These are phyloP conservation scores for Eupithecia centaureata DNA, from an alignment of 2,888 invertebrate species.

Conservation along the genomic window DNA sequence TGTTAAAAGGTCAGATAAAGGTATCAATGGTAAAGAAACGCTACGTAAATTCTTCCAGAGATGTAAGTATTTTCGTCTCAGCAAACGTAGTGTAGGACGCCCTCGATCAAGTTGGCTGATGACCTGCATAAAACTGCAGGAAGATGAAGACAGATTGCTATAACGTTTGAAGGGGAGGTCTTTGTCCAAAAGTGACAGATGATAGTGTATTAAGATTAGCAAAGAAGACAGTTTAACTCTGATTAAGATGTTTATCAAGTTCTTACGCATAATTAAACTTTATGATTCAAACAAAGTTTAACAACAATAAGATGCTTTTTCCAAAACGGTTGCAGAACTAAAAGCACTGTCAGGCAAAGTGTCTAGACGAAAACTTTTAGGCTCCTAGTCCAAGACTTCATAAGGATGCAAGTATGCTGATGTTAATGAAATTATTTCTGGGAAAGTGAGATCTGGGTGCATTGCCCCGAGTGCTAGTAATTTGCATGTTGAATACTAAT, in stretches of 20 bases:
- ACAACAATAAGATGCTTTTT: neutral
- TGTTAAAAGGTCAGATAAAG: too few relatives aligned
- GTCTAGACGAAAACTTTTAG: slow-evolving; percentile 50
- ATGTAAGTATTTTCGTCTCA: too few relatives aligned
- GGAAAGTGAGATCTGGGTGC: slow-evolving; percentile 79
- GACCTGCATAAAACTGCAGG: too few relatives aligned
- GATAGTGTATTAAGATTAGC: too few relatives aligned
- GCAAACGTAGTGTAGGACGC: too few relatives aligned
- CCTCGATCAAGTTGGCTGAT: too few relatives aligned
- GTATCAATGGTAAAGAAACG: too few relatives aligned
- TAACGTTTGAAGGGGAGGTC: too few relatives aligned
- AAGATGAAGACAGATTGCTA: too few relatives aligned
- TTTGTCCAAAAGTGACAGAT: too few relatives aligned
- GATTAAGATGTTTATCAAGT: neutral
- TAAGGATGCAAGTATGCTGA: slow-evolving; percentile 71
- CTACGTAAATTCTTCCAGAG: too few relatives aligned
- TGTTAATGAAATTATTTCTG: slow-evolving; percentile 82
- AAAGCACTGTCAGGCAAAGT: neutral
- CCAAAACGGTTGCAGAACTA: neutral
- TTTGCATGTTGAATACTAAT: slow-evolving; percentile 82
- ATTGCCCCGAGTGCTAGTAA: slow-evolving; percentile 73
- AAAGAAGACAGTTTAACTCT: neutral
- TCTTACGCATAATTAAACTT: neutral
- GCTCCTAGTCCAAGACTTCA: slow-evolving; percentile 63
- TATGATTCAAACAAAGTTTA: neutral